Evolutionary conservation across 2,113 vertebrate species (phyloP).

Genomic region (Tricholaema leucomelas): DNA sequence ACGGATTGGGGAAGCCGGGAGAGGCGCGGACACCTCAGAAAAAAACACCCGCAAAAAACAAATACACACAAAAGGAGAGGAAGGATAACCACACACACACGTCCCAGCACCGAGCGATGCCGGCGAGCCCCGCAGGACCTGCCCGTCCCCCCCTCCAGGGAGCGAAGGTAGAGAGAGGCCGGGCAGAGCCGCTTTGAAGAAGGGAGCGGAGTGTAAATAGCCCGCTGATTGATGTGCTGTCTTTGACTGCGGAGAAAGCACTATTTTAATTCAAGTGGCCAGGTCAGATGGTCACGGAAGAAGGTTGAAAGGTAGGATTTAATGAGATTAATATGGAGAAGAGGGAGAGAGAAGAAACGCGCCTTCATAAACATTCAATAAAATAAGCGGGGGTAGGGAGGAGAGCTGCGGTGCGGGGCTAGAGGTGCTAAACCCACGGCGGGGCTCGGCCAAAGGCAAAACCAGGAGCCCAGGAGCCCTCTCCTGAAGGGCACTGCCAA

Average conservation of each 20-base stretch:
- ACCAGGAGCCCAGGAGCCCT: neutral
- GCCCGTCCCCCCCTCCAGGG: neutral
- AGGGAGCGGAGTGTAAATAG: slow-evolving; percentile 50
- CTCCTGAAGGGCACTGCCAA: neutral
- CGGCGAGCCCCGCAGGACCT: neutral
- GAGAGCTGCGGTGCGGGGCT: neutral
- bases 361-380: neutral
- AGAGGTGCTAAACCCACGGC: neutral
- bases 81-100: neutral
- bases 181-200: slow-evolving; percentile 44
- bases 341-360: neutral
- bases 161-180: slow-evolving; percentile 7
- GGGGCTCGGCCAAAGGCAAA: neutral
- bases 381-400: neutral
- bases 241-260: slow-evolving; percentile 63
- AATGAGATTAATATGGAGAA: slow-evolving; percentile 63
- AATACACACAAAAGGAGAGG: neutral
- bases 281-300: slow-evolving; percentile 65
- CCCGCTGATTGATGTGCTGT: slow-evolving; percentile 62
- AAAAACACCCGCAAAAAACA: no score
- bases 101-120: neutral
- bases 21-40: neutral
- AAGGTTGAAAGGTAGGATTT: slow-evolving; percentile 69
- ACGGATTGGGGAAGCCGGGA: neutral
- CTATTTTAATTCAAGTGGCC: slow-evolving; percentile 68